Evolutionary conservation across 2,113 vertebrate genomes (phyloP), one percentile per base, ranked within the genome.

Genomic region (Rhinogobius similis): DNA sequence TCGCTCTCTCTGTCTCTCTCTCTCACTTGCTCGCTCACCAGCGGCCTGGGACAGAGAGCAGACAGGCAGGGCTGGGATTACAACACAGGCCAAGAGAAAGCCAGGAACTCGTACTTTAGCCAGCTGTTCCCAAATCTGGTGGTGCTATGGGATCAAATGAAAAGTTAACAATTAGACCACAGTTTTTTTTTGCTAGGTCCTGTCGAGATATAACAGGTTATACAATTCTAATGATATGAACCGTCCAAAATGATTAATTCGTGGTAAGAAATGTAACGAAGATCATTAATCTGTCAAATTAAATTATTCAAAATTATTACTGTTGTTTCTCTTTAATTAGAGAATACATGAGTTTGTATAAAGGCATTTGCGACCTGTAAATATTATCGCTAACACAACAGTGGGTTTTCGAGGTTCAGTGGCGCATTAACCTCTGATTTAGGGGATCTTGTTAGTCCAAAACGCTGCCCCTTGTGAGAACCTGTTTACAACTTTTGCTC

Each of bases 71-170:
- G 58, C 85, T 75, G 80, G 87, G 84, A 83, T 88, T 87, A 82
- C 80, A 48, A 10, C 78, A 81, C 76, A 81, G 82, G 68, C 82
- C 81, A 79, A 83, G 82, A 82, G 73, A 81, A 81, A 86, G 74
- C 72, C 71, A 48, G 65, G 74, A 83, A 79, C 82, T 85, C 78
- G 78, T 79, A 79, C 82, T 89, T 84, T 72, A 24, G 53, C 78
- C 89, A 90, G 87, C 86, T 89, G 89, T 87, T 86, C 77, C 56
- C 72, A 82, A 86, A 82, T 77, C 73, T 79, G 76, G 83, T 85
- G 84, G 81, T 44, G 18, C 71, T 76, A 48, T 38, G 58, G 70
- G 76, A 87, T 87, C 79, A 72, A 83, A 83, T 87, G 44, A 65
- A 82, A 75, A 53, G 70, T 74, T 52, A 64, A 70, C 68, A 71